Base-by-base conservation (phyloP, 2,888 invertebrate species). In the Macrophya annulata region DNA sequence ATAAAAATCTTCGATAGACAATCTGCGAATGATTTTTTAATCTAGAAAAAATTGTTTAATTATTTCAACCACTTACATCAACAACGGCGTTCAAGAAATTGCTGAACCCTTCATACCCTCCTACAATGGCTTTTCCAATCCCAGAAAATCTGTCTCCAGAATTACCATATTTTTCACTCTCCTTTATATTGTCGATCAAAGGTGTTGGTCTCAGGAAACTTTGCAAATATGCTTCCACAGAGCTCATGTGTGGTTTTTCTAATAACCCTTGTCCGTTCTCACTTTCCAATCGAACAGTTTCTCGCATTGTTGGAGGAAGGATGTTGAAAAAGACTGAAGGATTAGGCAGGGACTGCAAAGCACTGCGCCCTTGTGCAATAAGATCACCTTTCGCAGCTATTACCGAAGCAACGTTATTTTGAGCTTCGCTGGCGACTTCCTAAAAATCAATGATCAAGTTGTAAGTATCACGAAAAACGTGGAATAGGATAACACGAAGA, bases 141-240 rank as follows among this genome's bases (percentile, higher is more conserved):
- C 94, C 94, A 86, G 95, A 95, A 88, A 96, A 96, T 91, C 95
- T 96, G 89, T 96, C 96, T 0, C 96, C 97, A 82, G 94, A 95
- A 91, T 97, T 97, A 31, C 97, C 97, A 91, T 97, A 97, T 90
- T 97, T 97, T 82, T 97, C 97, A 82, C 96, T 95, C 92, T 97
- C 97, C 71, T 93, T 94, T 88, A 97, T 96, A n/a, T 95, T 95
- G 89, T 97, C 97, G 40, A 97, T 95, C 86, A 97, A 94, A 0
- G 97, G 97, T 87, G 95, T 94, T 0, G 97, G 96, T 95, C 90
- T 93, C 51, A 90, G 89, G 85, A 90, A 93, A 9, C 85, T 90
- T 48, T 90, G 89, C 12, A 93, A 81, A n/a, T 90, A 37, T 0
- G 84, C 84, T 15, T 86, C 86, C 0, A 91, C 83, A 0, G 91